Evolutionary conservation across 2,113 vertebrate species (phyloP).

Genomic region (Engystomops pustulosus): DNA sequence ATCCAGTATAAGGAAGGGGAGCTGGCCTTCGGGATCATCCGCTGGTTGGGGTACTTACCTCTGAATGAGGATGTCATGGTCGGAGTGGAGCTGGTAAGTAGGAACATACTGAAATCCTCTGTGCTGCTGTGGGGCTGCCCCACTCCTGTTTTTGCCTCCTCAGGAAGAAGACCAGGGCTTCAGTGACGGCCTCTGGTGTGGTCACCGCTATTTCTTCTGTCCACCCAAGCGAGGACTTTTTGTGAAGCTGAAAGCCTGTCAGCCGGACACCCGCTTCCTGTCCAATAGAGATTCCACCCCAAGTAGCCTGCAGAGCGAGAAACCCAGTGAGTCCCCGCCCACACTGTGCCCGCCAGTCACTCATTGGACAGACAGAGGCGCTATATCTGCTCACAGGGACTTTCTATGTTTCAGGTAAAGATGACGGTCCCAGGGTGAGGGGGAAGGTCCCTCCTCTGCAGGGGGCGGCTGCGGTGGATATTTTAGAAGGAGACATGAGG

Average conservation of each 20-base stretch:
- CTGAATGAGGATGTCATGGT: slow-evolving; percentile 66
- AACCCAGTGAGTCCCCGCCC: slow-evolving; percentile 60
- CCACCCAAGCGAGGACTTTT: slow-evolving; percentile 76
- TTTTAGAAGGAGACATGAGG: slow-evolving; percentile 80
- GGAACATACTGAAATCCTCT: not conserved
- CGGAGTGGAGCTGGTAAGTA: slow-evolving; percentile 83
- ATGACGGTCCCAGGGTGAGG: not conserved
- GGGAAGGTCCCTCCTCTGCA: slow-evolving; percentile 75
- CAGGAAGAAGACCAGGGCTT: slow-evolving; percentile 79
- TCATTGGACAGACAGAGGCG: too few relatives aligned
- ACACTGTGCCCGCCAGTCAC: not conserved
- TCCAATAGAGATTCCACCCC: rapidly evolving
- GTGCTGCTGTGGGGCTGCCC: not conserved
- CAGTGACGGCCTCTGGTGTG: slow-evolving; percentile 74
- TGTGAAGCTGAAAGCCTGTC: slow-evolving; percentile 76
- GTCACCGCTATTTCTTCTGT: slow-evolving; percentile 72
- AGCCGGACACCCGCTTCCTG: slow-evolving; percentile 76
- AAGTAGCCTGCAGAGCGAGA: rapidly evolving
- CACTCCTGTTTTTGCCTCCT: rapidly evolving
- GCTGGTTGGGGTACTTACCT: slow-evolving; percentile 80
- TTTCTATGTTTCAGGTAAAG: slow-evolving; percentile 63
- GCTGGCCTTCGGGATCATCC: slow-evolving; percentile 77
- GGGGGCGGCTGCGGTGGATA: slow-evolving; percentile 67
- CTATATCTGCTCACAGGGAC: not conserved
- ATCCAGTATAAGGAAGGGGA: slow-evolving; percentile 69